A percentile compares a stretch with the other conserved stretches of the same genome.
phyloP scores from a whole-genome alignment of 2,888 invertebrate species.

The Aspidapion aeneum region DNA sequence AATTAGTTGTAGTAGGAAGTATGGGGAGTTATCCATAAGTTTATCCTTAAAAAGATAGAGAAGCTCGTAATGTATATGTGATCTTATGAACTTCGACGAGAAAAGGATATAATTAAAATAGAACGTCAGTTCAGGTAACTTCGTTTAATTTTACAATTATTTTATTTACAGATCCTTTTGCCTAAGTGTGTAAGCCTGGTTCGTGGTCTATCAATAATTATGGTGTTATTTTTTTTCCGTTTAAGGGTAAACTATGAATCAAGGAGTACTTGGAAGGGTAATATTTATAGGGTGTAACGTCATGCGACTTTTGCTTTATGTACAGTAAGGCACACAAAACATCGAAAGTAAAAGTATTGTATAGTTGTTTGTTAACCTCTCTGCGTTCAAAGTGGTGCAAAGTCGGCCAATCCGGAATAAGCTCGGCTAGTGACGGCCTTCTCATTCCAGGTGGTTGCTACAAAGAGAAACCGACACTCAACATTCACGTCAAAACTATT shows the following conservation, averaged over 20 bases:
- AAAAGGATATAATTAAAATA: no score
- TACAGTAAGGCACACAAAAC: neutral
- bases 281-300: no score
- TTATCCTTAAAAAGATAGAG: neutral
- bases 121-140: no score
- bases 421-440: conserved; percentile 88
- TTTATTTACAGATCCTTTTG: no score
- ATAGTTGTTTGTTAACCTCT: conserved; percentile 62
- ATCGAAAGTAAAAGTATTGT: neutral
- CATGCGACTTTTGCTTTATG: neutral
- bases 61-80: no score
- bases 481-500: conserved; percentile 15
- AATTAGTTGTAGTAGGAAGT: neutral
- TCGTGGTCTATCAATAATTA: no score
- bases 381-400: conserved; percentile 78
- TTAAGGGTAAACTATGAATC: no score
- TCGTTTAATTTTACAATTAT: no score
- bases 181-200: no score
- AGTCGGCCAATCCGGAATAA: conserved; percentile 96
- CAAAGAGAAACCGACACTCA: conserved; percentile 48
- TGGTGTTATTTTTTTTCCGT: no score
- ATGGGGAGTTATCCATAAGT: neutral
- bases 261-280: no score
- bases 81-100: no score
- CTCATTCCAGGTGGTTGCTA: conserved; percentile 57